Evolutionary conservation across 2,888 invertebrate species (phyloP).

Genomic region (Eulithis prunata): DNA sequence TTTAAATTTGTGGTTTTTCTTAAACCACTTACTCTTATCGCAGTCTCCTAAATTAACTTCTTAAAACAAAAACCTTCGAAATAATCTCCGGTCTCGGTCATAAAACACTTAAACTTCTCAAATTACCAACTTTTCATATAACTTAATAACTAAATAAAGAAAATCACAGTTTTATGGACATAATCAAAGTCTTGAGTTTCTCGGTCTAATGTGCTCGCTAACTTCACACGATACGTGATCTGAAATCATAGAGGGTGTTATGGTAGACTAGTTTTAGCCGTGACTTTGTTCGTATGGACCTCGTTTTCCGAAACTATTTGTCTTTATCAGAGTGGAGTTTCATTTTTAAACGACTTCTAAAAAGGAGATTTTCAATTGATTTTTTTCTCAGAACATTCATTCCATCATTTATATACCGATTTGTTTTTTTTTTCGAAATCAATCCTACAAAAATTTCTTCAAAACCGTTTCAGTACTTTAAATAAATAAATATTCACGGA

Average conservation of each 20-base stretch:
- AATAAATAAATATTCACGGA: too few species aligned
- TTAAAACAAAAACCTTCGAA: slow-evolving; percentile 9
- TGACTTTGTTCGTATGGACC: background rate
- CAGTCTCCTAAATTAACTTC: slow-evolving; percentile 4
- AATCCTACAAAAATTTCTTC: too few species aligned
- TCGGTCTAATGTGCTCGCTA: slow-evolving; percentile 43
- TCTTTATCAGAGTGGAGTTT: too few species aligned
- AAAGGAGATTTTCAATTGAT: too few species aligned
- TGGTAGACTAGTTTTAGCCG: background rate
- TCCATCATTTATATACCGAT: too few species aligned
- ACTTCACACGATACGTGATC: slow-evolving; percentile 41
- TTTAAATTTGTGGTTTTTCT: too few species aligned
- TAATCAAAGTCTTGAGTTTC: slow-evolving; percentile 25
- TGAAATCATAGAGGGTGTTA: slow-evolving; percentile 40
- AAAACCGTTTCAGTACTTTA: too few species aligned
- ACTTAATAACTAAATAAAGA: slow-evolving; percentile 18
- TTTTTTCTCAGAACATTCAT: too few species aligned
- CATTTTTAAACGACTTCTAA: too few species aligned
- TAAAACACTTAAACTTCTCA: slow-evolving; percentile 24
- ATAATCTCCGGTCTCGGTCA: slow-evolving; percentile 2
- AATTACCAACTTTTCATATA: slow-evolving; percentile 27
- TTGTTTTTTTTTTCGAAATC: too few species aligned
- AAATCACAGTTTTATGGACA: slow-evolving; percentile 26
- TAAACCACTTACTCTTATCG: background rate
- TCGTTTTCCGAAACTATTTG: background rate